Evolutionary conservation across 2,888 invertebrate genomes (phyloP).

Genomic region (Aphidius colemani): DNA sequence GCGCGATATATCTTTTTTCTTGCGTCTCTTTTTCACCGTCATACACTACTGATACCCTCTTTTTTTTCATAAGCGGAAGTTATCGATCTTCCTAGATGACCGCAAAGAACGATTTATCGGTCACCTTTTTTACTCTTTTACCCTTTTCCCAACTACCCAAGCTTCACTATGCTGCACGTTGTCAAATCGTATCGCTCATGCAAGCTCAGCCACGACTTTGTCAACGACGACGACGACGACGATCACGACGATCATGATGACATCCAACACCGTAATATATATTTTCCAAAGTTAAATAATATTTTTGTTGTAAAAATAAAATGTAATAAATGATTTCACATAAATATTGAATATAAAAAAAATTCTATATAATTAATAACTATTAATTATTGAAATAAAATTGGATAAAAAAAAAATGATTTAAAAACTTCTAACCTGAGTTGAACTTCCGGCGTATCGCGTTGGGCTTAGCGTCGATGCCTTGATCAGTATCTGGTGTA

Average conservation of each 20-base stretch:
- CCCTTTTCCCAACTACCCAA: neutral
- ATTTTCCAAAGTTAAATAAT: neutral
- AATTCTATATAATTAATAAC: neutral
- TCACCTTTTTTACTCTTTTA: conserved; percentile 9
- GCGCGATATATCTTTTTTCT: conserved; percentile 8
- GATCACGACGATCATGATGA: too few relatives aligned
- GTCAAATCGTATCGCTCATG: conserved; percentile 26
- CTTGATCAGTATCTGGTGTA: conserved; percentile 54
- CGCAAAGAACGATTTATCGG: conserved; percentile 28
- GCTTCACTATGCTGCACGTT: conserved; percentile 21
- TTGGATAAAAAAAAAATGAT: neutral
- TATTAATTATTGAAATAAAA: neutral
- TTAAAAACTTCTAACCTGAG: conserved; percentile 52
- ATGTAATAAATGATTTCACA: neutral
- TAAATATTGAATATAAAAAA: conserved; percentile 2
- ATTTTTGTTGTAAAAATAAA: neutral
- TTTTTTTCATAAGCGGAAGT: conserved; percentile 24
- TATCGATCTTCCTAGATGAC: conserved; percentile 30
- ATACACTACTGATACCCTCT: conserved; percentile 11
- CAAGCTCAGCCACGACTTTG: conserved; percentile 13
- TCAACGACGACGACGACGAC: too few relatives aligned
- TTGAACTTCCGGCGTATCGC: conserved; percentile 54
- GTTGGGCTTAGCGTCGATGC: conserved; percentile 54
- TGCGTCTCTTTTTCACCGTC: neutral
- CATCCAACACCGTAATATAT: neutral